A percentile compares a stretch with the other conserved stretches of the same genome.
Conservation (phyloP, 1,140 invertebrate genomes). For the Contarinia nasturtii region DNA sequence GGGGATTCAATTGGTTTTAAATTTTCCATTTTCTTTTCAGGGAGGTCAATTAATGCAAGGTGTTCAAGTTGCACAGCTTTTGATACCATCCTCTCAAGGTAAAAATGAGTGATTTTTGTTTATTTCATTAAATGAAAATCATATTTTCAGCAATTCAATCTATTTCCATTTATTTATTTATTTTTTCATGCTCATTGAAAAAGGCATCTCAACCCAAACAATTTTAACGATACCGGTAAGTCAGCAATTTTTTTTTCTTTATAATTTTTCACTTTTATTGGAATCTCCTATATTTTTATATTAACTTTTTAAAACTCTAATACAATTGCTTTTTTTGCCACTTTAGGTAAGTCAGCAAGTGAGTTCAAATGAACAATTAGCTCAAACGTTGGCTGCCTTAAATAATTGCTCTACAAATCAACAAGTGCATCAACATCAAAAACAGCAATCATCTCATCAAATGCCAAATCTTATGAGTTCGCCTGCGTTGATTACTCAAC, state of each 20-base stretch:
- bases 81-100: slow-evolving; percentile 90
- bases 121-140: not conserved
- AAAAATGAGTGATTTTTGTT: slow-evolving; percentile 10
- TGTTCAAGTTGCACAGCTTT: slow-evolving; percentile 77
- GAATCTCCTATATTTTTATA: too few relatives aligned
- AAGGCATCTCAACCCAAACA: slow-evolving; percentile 81
- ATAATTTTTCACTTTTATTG: too few relatives aligned
- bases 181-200: not conserved
- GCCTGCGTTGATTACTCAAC: slow-evolving; percentile 8
- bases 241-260: too few relatives aligned
- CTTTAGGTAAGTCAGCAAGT: slow-evolving; percentile 70
- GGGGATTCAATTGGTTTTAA: too few relatives aligned
- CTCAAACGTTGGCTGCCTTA: slow-evolving; percentile 20
- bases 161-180: not conserved
- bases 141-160: not conserved
- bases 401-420: slow-evolving; percentile 21
- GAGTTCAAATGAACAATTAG: slow-evolving; percentile 36
- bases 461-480: slow-evolving; percentile 15
- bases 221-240: slow-evolving; percentile 82
- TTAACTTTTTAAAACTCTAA: too few relatives aligned
- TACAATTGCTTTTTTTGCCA: too few relatives aligned
- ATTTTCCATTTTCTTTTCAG: too few relatives aligned
- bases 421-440: slow-evolving; percentile 40
- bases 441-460: slow-evolving; percentile 12
- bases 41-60: slow-evolving; percentile 70